Percentiles rank a stretch among this genome's conserved stretches.
phyloP scores from a whole-genome alignment of 2,113 vertebrate genomes.

The Pogonocichla stellata region DNA sequence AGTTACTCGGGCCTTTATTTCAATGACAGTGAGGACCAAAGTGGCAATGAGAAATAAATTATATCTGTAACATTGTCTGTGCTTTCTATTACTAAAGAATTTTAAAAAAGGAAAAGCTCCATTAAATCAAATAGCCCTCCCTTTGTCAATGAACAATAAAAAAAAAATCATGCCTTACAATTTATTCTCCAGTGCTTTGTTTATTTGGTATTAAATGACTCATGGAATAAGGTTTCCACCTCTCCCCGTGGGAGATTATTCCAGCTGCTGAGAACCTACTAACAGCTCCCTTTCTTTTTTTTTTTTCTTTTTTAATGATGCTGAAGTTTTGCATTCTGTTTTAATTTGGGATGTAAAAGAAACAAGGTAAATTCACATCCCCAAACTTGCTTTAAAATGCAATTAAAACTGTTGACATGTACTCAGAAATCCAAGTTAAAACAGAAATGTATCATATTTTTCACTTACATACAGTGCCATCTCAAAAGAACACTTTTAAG shows the following conservation, averaged over 20 bases:
- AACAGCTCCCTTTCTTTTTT: neutral
- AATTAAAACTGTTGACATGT: neutral
- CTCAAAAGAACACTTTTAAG: neutral
- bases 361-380: neutral
- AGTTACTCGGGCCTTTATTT: neutral
- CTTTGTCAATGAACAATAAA: neutral
- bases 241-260: constrained; percentile 16
- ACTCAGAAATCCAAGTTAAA: neutral
- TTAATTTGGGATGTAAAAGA: neutral
- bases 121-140: neutral
- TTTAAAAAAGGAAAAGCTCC: constrained; percentile 39
- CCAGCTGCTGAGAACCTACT: constrained; percentile 17
- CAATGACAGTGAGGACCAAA: neutral
- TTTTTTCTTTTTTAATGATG: neutral
- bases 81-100: neutral
- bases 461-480: neutral
- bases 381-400: neutral
- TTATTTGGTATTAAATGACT: constrained; percentile 60
- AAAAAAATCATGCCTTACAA: neutral
- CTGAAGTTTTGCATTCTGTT: constrained; percentile 16
- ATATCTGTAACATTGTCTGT: neutral
- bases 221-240: constrained; percentile 46
- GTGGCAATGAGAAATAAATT: neutral
- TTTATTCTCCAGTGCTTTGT: constrained; percentile 60
- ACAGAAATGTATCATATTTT: neutral